A percentile compares a stretch with the other conserved stretches of the same genome.
phyloP scores from a whole-genome alignment of 2,797 vertebrate species.

The Eidolon dupreanum region DNA sequence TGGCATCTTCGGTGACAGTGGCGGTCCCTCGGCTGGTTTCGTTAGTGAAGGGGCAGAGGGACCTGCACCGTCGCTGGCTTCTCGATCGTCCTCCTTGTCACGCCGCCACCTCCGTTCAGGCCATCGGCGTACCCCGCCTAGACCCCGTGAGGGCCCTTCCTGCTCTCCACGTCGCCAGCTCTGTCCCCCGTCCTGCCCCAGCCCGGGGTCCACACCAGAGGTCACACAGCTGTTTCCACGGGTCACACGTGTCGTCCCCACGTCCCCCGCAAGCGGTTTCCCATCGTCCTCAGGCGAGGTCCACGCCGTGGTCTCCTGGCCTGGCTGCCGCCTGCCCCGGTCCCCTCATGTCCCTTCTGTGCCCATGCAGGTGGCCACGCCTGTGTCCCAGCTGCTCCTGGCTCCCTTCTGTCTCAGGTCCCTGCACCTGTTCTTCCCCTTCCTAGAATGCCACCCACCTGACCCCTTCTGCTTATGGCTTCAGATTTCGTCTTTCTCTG shows the following conservation, averaged over 20 bases:
- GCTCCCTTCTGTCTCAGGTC: too few species aligned
- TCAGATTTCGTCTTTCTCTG: not conserved
- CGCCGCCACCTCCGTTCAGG: not conserved
- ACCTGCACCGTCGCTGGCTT: not conserved
- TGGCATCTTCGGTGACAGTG: not conserved
- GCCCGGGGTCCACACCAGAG: not conserved
- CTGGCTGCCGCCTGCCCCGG: not conserved
- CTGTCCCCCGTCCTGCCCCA: not conserved
- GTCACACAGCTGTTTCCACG: not conserved
- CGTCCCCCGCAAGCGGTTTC: accelerated
- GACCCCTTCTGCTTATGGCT: not conserved
- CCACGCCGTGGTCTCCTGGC: too few species aligned
- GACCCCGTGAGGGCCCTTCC: too few species aligned
- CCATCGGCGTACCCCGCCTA: not conserved
- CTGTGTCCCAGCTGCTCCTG: not conserved
- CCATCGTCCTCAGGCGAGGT: not conserved
- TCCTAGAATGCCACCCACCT: not conserved
- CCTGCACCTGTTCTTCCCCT: accelerated
- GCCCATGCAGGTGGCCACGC: accelerated
- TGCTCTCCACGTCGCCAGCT: not conserved
- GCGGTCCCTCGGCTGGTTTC: not conserved
- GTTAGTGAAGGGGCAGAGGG: not conserved
- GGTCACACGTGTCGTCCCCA: accelerated
- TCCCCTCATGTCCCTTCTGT: too few species aligned
- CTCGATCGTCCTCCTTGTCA: not conserved